These are phyloP conservation scores for Stenodera caucasica DNA, from an alignment of 2,888 invertebrate species.

Conservation along the genomic window DNA sequence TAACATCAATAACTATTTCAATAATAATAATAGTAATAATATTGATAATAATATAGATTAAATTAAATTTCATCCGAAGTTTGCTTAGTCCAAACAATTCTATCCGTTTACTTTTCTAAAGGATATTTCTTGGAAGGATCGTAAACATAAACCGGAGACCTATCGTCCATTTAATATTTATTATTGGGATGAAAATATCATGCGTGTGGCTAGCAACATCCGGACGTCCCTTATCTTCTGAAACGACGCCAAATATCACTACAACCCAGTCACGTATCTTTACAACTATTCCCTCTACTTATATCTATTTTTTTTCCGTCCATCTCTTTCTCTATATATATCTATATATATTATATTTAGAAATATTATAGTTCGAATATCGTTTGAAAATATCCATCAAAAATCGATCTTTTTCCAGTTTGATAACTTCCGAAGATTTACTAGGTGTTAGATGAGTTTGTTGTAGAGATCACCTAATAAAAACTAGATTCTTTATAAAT, in stretches of 20 bases:
- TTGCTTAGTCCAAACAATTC: slow-evolving; percentile 3
- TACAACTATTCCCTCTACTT: slow-evolving; percentile 1
- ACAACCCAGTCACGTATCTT: slow-evolving; percentile 7
- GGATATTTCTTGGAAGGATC: not conserved
- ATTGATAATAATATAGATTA: not conserved
- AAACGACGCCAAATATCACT: slow-evolving; percentile 8
- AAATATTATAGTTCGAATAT: not conserved
- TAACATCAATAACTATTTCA: not conserved
- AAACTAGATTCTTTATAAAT: slow-evolving; percentile 37
- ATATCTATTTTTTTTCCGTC: not conserved
- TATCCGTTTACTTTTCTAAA: slow-evolving; percentile 1
- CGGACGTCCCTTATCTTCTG: slow-evolving; percentile 11
- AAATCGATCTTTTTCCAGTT: slow-evolving; percentile 2
- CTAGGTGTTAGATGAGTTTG: slow-evolving; percentile 18
- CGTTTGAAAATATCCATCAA: not conserved
- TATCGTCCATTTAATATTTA: slow-evolving; percentile 16
- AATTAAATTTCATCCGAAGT: not conserved
- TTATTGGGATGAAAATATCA: slow-evolving; percentile 15
- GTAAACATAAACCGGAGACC: slow-evolving; percentile 13
- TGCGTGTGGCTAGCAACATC: slow-evolving; percentile 12
- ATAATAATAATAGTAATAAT: not conserved
- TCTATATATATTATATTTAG: not conserved
- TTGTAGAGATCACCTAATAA: slow-evolving; percentile 25
- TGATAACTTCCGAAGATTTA: slow-evolving; percentile 17
- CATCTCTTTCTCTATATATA: not conserved